A percentile compares a stretch with the other conserved stretches of the same genome.
These are phyloP conservation scores for Rhaphigaster nebulosa DNA, from an alignment of 2,888 invertebrate species.

Conservation along the genomic window DNA sequence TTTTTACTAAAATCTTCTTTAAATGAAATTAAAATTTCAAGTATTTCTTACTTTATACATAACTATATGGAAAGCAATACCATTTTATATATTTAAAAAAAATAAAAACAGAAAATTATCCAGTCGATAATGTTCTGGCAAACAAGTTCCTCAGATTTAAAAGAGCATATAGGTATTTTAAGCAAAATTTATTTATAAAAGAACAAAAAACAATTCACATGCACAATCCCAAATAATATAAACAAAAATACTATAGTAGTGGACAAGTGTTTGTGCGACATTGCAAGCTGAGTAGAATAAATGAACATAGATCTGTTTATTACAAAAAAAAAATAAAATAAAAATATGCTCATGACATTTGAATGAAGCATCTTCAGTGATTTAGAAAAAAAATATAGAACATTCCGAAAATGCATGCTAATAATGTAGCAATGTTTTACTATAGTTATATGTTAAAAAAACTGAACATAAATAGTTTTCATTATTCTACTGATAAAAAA, in stretches of 20 bases:
- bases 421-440: conserved; percentile 31
- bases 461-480: conserved; percentile 3
- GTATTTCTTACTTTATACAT: not conserved
- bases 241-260: conserved; percentile 28
- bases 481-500: conserved; percentile 34
- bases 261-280: conserved; percentile 45
- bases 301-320: not conserved
- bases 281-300: conserved; percentile 46
- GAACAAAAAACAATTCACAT: conserved; percentile 32
- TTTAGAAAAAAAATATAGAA: not conserved
- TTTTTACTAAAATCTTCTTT: not conserved
- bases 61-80: not conserved
- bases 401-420: conserved; percentile 13
- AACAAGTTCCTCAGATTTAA: conserved; percentile 57
- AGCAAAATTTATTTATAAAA: not conserved
- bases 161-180: conserved; percentile 38
- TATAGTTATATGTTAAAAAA: not conserved
- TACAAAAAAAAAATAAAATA: not conserved
- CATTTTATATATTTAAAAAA: not conserved
- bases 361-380: conserved; percentile 5
- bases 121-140: not conserved
- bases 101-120: not conserved
- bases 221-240: conserved; percentile 55
- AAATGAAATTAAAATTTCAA: not conserved
- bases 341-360: conserved; percentile 12